Conservation (phyloP, 1,140 invertebrate species). For the Antheraea mylitta region DNA sequence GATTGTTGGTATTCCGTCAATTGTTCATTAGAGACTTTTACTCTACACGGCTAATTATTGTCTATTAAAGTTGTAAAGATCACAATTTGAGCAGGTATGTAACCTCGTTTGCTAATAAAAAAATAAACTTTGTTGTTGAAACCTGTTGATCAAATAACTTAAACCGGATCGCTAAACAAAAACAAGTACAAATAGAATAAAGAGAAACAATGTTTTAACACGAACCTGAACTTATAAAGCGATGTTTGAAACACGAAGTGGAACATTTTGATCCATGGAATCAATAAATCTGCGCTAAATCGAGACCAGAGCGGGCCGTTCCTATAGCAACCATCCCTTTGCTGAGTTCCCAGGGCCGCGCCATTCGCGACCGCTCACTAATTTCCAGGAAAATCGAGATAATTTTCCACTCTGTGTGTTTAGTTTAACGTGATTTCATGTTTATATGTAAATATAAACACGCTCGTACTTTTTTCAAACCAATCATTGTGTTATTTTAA, state of each 20-base stretch:
- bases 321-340: slow-evolving; percentile 60
- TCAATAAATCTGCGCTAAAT: slow-evolving; percentile 58
- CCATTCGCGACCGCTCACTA: slow-evolving; percentile 21
- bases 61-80: too few relatives aligned
- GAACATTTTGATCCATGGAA: slow-evolving; percentile 52
- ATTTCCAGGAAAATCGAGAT: not conserved
- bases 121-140: too few relatives aligned
- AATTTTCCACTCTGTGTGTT: not conserved
- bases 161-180: not conserved
- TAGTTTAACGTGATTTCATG: slow-evolving; percentile 3
- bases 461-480: too few relatives aligned
- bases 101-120: too few relatives aligned
- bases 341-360: slow-evolving; percentile 16
- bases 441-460: too few relatives aligned
- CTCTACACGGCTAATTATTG: too few relatives aligned
- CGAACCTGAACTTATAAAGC: not conserved
- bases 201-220: too few relatives aligned
- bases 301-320: slow-evolving; percentile 49
- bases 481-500: too few relatives aligned
- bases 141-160: too few relatives aligned
- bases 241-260: slow-evolving; percentile 2
- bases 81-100: too few relatives aligned
- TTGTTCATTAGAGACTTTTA: too few relatives aligned
- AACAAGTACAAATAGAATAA: not conserved
- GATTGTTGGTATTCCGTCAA: too few relatives aligned